Percentiles rank a stretch among this genome's conserved stretches.
Conservation (phyloP, 2,113 vertebrate genomes). For the Lates calcarifer region DNA sequence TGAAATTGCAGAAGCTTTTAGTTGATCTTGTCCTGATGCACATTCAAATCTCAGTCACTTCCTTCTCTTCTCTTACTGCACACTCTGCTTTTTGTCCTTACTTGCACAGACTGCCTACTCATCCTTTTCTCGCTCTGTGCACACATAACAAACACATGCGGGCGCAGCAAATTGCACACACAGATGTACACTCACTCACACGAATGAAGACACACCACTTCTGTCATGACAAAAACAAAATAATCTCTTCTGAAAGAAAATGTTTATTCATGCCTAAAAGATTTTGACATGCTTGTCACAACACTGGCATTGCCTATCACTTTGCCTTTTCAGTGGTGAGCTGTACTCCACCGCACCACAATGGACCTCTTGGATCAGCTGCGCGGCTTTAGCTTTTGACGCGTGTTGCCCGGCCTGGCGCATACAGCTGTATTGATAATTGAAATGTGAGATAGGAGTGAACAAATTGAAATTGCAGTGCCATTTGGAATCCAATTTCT, state of each 20-base stretch:
- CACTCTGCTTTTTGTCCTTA: slow-evolving; percentile 15
- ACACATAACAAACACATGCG: slow-evolving; percentile 3
- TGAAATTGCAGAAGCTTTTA: slow-evolving; percentile 6
- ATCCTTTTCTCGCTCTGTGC: slow-evolving; percentile 10
- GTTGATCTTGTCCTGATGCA: slow-evolving; percentile 5
- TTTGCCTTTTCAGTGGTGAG: slow-evolving; percentile 57
- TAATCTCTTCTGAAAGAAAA: slow-evolving; percentile 73
- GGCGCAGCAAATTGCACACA: background rate
- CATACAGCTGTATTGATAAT: slow-evolving; percentile 15
- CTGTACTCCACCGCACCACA: slow-evolving; percentile 29
- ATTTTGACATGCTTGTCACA: slow-evolving; percentile 76
- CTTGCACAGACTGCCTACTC: slow-evolving; percentile 10
- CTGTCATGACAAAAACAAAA: slow-evolving; percentile 60
- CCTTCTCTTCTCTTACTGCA: slow-evolving; percentile 1
- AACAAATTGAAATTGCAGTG: slow-evolving; percentile 15
- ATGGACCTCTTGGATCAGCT: slow-evolving; percentile 30
- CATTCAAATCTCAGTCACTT: background rate
- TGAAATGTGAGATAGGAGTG: slow-evolving; percentile 32
- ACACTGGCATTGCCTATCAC: slow-evolving; percentile 56
- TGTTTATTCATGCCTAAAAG: slow-evolving; percentile 71
- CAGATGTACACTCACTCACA: background rate
- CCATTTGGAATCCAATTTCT: background rate
- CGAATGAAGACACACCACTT: slow-evolving; percentile 14
- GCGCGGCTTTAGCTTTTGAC: slow-evolving; percentile 44
- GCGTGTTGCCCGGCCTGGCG: slow-evolving; percentile 12